phyloP scores from a whole-genome alignment of 2,888 invertebrate genomes.

The Stenodera caucasica region DNA sequence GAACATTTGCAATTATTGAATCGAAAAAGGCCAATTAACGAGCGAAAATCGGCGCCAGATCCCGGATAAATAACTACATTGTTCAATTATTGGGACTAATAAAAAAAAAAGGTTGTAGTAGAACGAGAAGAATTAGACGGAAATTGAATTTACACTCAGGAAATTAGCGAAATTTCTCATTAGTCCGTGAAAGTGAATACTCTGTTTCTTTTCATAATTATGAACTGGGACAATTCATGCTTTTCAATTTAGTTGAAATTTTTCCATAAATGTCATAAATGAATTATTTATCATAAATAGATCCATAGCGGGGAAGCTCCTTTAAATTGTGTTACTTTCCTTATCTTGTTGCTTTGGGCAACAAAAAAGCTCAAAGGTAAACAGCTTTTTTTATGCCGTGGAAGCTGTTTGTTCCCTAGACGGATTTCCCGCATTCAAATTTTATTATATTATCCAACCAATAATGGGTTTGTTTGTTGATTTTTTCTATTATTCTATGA shows the following conservation, averaged over 20 bases:
- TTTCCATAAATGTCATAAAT: not conserved
- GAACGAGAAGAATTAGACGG: not conserved
- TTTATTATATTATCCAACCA: constrained; percentile 2
- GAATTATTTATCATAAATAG: not conserved
- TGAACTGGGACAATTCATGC: not conserved
- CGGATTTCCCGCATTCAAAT: not conserved
- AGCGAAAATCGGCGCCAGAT: not conserved
- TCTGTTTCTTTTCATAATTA: constrained; percentile 11
- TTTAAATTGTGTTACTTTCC: too few relatives aligned
- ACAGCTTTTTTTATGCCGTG: not conserved
- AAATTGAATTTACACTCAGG: constrained; percentile 13
- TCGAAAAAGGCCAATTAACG: not conserved
- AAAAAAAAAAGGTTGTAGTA: not conserved
- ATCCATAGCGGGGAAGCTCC: too few relatives aligned
- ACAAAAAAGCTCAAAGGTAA: not conserved
- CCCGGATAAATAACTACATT: not conserved
- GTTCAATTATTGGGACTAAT: not conserved
- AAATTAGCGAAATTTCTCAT: constrained; percentile 15
- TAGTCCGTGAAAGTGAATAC: constrained; percentile 5
- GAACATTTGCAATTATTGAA: not conserved
- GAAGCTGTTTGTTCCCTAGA: not conserved
- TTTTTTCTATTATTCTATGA: constrained; percentile 9
- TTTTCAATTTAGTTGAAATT: not conserved
- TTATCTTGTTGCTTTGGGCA: not conserved
- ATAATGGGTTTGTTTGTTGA: constrained; percentile 23